These are phyloP conservation scores for Neocrepidodera transversa DNA, from an alignment of 2,888 invertebrate genomes.

Conservation along the genomic window DNA sequence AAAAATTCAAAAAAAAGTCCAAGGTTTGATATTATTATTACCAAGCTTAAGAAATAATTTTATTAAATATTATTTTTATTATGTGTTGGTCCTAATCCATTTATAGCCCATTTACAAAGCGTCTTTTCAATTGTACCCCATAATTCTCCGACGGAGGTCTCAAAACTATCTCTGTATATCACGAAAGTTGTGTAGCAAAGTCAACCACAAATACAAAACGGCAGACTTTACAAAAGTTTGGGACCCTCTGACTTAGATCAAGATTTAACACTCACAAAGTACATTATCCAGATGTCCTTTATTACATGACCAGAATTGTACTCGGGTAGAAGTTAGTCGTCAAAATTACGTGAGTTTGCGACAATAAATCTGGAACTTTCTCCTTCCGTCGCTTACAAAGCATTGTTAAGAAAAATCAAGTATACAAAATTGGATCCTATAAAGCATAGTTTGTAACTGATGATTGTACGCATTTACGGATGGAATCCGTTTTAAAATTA, in stretches of 20 bases:
- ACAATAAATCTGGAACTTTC: conserved; percentile 45
- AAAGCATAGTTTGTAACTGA: not conserved
- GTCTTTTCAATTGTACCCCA: not conserved
- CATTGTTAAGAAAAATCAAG: not conserved
- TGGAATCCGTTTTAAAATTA: no score
- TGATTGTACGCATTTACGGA: no score
- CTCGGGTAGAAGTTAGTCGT: conserved; percentile 40
- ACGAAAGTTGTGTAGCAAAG: conserved; percentile 24
- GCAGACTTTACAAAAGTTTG: conserved; percentile 31
- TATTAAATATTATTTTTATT: no score
- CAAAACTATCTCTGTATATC: conserved; percentile 18
- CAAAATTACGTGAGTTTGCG: conserved; percentile 46
- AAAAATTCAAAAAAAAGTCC: no score
- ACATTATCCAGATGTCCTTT: conserved; percentile 49
- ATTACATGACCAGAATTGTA: conserved; percentile 46
- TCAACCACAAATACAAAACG: conserved; percentile 32
- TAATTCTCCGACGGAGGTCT: conserved; percentile 2
- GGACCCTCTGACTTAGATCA: conserved; percentile 36
- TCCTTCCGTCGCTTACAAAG: conserved; percentile 21
- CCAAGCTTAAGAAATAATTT: no score
- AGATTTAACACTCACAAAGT: conserved; percentile 47
- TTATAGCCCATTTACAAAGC: not conserved
- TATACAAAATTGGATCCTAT: not conserved
- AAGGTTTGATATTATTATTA: no score
- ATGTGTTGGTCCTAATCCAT: no score